Percentiles rank a stretch among this genome's conserved stretches.
Conservation (phyloP, 1,140 invertebrate genomes). For the Camponotus pennsylvanicus region DNA sequence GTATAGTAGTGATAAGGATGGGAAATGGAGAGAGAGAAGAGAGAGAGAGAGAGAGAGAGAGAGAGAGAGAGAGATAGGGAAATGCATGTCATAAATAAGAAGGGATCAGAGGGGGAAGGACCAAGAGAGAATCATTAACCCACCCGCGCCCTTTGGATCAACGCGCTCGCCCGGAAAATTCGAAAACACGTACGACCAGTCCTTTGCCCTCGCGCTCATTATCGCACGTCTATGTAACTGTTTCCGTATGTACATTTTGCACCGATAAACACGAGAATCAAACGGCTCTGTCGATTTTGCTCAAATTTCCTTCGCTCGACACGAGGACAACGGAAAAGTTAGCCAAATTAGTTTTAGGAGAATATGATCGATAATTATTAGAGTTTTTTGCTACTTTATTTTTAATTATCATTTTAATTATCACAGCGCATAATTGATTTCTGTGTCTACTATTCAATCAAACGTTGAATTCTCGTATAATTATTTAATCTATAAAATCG, state of each 20-base stretch:
- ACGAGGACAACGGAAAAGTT: conserved; percentile 12
- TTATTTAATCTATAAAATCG: neutral
- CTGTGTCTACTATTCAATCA: neutral
- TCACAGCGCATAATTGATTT: neutral
- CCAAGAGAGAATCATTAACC: conserved; percentile 66
- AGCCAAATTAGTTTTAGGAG: conserved; percentile 31
- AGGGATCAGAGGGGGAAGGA: conserved; percentile 23
- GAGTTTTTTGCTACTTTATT: neutral
- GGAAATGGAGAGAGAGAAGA: neutral
- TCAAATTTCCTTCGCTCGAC: conserved; percentile 39
- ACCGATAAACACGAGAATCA: conserved; percentile 62
- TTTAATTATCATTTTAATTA: neutral
- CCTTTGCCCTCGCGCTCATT: conserved; percentile 67
- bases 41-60: too few species aligned
- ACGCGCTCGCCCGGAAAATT: conserved; percentile 70
- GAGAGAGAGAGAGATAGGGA: neutral
- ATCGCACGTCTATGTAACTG: conserved; percentile 47
- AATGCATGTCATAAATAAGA: neutral
- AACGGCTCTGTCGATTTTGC: conserved; percentile 39
- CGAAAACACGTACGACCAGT: conserved; percentile 71
- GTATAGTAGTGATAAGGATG: conserved; percentile 14
- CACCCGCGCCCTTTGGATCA: conserved; percentile 62
- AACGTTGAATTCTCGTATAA: too few species aligned
- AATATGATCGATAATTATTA: conserved; percentile 35
- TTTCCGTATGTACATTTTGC: conserved; percentile 66